Percentiles rank a stretch among this genome's conserved stretches.
Evolutionary conservation across 2,113 vertebrate species (phyloP).

Genomic region (Caloenas nicobarica): DNA sequence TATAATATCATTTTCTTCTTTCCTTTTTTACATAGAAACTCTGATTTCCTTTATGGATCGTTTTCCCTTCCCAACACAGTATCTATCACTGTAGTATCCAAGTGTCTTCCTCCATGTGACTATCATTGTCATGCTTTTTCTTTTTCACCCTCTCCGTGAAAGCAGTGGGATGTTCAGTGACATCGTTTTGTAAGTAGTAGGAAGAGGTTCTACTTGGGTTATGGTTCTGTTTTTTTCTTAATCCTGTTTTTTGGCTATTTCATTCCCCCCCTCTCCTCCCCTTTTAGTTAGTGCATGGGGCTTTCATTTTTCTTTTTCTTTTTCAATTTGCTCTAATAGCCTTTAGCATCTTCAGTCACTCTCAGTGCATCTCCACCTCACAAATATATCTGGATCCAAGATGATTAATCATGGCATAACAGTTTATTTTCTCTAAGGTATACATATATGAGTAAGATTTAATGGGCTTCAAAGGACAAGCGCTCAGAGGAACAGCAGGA

Average conservation of each 20-base stretch:
- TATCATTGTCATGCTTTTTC: background rate
- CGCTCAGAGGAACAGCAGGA: background rate
- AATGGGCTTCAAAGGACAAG: background rate
- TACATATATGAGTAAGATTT: slow-evolving; percentile 8
- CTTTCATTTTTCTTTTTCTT: slow-evolving; percentile 11
- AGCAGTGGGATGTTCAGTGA: background rate
- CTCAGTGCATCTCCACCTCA: background rate
- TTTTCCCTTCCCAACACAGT: background rate
- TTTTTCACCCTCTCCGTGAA: background rate
- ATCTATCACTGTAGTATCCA: background rate
- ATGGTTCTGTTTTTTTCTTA: background rate
- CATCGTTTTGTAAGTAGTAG: background rate
- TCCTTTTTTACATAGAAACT: background rate
- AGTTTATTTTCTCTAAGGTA: slow-evolving; percentile 40
- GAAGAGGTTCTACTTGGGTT: background rate
- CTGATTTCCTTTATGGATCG: background rate
- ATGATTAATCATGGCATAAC: slow-evolving; percentile 1
- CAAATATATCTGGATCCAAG: background rate
- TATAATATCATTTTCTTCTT: background rate
- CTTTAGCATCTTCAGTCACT: background rate
- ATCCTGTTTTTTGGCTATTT: background rate
- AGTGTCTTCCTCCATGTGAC: background rate
- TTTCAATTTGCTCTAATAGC: slow-evolving; percentile 1
- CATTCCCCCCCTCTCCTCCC: background rate
- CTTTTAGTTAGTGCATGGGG: background rate